Conservation (phyloP, 2,113 vertebrate genomes). For the Nanorana parkeri region DNA sequence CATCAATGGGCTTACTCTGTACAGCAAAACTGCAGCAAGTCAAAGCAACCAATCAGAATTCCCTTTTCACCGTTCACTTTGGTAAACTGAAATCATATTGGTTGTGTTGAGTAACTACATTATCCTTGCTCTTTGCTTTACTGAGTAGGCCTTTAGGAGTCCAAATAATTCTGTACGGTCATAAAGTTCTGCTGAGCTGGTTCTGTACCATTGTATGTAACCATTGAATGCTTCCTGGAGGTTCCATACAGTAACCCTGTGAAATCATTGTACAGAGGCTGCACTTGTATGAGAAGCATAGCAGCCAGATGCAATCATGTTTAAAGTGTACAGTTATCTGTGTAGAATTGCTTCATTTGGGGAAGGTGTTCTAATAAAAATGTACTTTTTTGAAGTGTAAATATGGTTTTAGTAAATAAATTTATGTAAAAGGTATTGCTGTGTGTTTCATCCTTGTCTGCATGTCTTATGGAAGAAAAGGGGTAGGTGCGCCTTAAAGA, state of each 20-base stretch:
- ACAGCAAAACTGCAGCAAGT: too few species aligned
- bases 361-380: slow-evolving; percentile 61
- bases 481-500: background rate
- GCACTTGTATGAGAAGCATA: background rate
- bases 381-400: slow-evolving; percentile 75
- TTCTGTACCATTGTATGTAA: background rate
- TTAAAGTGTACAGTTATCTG: slow-evolving; percentile 61
- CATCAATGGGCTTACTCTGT: too few species aligned
- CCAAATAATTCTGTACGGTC: too few species aligned
- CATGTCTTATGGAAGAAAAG: background rate
- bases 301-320: slow-evolving; percentile 28
- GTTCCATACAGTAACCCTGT: background rate
- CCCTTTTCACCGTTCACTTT: too few species aligned
- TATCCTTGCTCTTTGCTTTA: too few species aligned
- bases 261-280: background rate
- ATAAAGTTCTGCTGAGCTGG: too few species aligned
- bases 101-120: too few species aligned
- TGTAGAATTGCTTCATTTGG: slow-evolving; percentile 65
- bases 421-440: slow-evolving; percentile 64
- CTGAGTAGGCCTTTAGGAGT: too few species aligned
- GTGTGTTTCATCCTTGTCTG: background rate
- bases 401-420: slow-evolving; percentile 83
- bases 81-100: too few species aligned
- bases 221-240: background rate
- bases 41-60: too few species aligned